Evolutionary conservation across 2,113 vertebrate species (phyloP).

Genomic region (Mormyrus lacerda): DNA sequence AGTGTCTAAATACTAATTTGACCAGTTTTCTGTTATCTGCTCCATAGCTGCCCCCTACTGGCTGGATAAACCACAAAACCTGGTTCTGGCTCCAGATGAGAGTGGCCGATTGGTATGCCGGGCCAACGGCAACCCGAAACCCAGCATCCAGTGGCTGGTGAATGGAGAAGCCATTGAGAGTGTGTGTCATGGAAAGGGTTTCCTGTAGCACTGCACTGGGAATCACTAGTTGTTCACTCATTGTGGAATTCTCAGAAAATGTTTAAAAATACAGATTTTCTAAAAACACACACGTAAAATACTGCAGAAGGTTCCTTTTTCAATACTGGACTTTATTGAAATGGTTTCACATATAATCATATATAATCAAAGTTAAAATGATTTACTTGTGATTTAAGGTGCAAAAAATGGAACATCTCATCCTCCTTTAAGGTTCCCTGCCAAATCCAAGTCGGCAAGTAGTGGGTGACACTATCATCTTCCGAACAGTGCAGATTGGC

Average conservation of each 20-base stretch:
- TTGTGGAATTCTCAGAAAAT: background rate
- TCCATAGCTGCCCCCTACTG: slow-evolving; percentile 87
- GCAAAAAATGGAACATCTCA: background rate
- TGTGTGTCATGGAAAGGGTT: slow-evolving; percentile 41
- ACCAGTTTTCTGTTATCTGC: background rate
- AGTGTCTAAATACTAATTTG: background rate
- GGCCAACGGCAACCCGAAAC: slow-evolving; percentile 91
- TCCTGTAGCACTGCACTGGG: background rate
- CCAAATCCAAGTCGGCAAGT: slow-evolving; percentile 72
- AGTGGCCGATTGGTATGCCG: slow-evolving; percentile 83
- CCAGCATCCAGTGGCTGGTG: slow-evolving; percentile 82
- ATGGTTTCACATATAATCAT: background rate
- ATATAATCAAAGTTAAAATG: background rate
- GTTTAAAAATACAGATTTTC: background rate
- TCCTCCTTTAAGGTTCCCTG: slow-evolving; percentile 49
- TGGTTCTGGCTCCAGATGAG: slow-evolving; percentile 84
- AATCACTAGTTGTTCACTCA: background rate
- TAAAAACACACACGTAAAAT: background rate
- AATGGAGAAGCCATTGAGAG: slow-evolving; percentile 79
- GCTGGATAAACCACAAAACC: slow-evolving; percentile 83
- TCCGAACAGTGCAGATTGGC: slow-evolving; percentile 83
- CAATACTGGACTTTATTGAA: background rate
- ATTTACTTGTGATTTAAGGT: background rate
- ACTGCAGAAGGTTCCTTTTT: background rate
- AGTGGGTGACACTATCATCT: slow-evolving; percentile 82